phyloP scores from a whole-genome alignment of 2,888 invertebrate genomes.

The Venustoraphidia nigricollis region DNA sequence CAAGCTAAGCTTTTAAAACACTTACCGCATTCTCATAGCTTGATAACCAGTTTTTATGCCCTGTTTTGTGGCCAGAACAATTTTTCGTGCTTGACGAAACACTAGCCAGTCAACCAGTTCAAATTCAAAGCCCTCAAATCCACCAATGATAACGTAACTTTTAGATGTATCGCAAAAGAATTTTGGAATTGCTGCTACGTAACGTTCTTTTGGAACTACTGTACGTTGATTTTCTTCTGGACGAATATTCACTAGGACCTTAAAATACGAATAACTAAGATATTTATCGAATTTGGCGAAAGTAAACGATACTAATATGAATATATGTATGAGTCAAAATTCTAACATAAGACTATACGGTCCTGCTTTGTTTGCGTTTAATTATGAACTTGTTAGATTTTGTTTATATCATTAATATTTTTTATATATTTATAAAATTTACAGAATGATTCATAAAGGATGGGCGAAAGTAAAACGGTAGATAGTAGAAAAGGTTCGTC shows the following conservation, averaged over 20 bases:
- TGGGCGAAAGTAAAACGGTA: no score
- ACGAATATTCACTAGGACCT: slow-evolving; percentile 26
- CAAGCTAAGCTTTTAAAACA: neutral
- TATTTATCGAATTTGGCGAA: neutral
- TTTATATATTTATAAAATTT: no score
- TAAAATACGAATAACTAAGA: neutral
- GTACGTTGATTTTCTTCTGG: slow-evolving; percentile 22
- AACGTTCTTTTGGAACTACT: slow-evolving; percentile 19
- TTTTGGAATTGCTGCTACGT: slow-evolving; percentile 29
- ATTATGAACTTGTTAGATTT: no score
- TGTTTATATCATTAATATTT: no score
- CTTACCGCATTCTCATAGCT: slow-evolving; percentile 47
- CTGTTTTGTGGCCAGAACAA: slow-evolving; percentile 66
- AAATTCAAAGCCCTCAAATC: slow-evolving; percentile 84
- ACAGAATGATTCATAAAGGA: no score
- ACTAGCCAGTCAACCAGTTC: slow-evolving; percentile 81
- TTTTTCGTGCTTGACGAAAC: slow-evolving; percentile 59
- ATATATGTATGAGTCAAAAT: no score
- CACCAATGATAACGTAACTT: slow-evolving; percentile 53
- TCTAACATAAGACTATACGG: no score
- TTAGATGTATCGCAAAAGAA: slow-evolving; percentile 34
- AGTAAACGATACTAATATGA: neutral
- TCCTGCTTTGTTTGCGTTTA: no score
- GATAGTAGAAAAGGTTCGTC: no score
- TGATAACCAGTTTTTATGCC: slow-evolving; percentile 77